Evolutionary conservation across 2,113 vertebrate species (phyloP).

Genomic region (Trichomycterus rosablanca): DNA sequence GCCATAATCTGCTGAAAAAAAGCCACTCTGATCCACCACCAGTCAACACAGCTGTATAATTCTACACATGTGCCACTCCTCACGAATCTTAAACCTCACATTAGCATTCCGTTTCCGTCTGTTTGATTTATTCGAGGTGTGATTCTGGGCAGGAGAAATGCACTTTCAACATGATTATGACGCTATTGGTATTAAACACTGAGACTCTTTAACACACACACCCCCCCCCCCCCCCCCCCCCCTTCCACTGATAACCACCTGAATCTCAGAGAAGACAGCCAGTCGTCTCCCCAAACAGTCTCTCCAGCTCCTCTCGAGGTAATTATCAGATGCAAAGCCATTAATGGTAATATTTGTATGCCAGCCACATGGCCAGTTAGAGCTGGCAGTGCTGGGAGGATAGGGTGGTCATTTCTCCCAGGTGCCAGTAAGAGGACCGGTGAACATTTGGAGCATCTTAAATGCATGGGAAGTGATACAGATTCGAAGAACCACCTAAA

Average conservation of each 20-base stretch:
- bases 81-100: conserved; percentile 36
- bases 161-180: conserved; percentile 47
- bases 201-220: no score
- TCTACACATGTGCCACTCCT: no score
- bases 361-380: conserved; percentile 37
- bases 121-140: conserved; percentile 23
- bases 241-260: conserved; percentile 34
- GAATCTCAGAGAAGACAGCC: conserved; percentile 22
- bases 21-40: no score
- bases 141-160: conserved; percentile 17
- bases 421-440: conserved; percentile 27
- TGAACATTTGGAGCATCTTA: conserved; percentile 18
- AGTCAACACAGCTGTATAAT: no score
- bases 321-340: conserved; percentile 44
- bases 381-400: conserved; percentile 17
- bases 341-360: conserved; percentile 53
- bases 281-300: conserved; percentile 30
- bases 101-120: conserved; percentile 36
- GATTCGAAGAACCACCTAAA: no score
- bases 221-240: conserved; percentile 24
- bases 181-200: no score
- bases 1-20: no score
- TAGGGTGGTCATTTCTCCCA: conserved; percentile 33
- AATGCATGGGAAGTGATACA: neutral
- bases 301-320: conserved; percentile 31